Percentiles rank a stretch among this genome's conserved stretches.
phyloP scores from a whole-genome alignment of 2,113 vertebrate genomes.

The Centrocercus urophasianus region DNA sequence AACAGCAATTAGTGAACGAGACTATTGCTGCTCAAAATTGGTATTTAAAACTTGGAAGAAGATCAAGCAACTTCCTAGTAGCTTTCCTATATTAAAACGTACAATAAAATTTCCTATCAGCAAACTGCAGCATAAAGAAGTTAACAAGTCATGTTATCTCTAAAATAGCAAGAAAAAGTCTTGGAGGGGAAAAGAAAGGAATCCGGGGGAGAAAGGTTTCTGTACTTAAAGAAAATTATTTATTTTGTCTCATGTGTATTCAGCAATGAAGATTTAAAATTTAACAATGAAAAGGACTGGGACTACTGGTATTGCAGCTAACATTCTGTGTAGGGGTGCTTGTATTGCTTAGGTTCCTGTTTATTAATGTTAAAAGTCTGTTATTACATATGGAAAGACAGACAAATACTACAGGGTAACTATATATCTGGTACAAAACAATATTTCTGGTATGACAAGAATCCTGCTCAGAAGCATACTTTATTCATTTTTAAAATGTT shows the following conservation, averaged over 20 bases:
- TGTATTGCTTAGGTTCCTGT: neutral
- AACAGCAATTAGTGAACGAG: constrained; percentile 58
- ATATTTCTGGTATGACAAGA: neutral
- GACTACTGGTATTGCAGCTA: neutral
- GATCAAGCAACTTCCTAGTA: constrained; percentile 55
- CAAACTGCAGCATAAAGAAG: constrained; percentile 56
- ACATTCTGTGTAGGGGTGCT: neutral
- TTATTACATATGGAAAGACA: neutral
- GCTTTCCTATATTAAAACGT: constrained; percentile 37
- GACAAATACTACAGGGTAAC: neutral
- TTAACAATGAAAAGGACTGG: neutral
- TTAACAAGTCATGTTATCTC: constrained; percentile 27
- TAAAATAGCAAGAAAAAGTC: constrained; percentile 55
- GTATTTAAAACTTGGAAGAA: constrained; percentile 60
- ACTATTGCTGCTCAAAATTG: constrained; percentile 49
- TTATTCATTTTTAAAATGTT: constrained; percentile 24
- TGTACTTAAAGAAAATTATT: constrained; percentile 1
- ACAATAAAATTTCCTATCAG: constrained; percentile 60
- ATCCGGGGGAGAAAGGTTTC: constrained; percentile 31
- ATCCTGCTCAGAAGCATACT: neutral
- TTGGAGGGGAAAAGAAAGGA: constrained; percentile 49
- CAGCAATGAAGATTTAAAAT: constrained; percentile 30
- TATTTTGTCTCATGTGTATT: constrained; percentile 21
- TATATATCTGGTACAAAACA: neutral
- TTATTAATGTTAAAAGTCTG: neutral